These are phyloP conservation scores for Drosophila jambulina DNA, from an alignment of 1,140 invertebrate genomes.

Conservation along the genomic window DNA sequence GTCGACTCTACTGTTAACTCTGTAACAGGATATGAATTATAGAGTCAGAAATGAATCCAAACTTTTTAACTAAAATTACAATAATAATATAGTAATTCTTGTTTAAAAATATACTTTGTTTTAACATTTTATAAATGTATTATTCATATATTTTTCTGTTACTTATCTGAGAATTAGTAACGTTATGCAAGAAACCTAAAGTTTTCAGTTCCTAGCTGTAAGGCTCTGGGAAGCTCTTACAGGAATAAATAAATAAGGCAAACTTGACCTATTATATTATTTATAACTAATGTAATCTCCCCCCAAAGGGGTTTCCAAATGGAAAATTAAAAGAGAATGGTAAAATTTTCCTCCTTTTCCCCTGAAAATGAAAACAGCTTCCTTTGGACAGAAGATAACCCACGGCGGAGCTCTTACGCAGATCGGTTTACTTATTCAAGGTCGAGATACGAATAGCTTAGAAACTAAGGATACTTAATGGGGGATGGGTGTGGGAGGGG, in stretches of 20 bases:
- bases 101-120: too few species aligned
- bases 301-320: too few species aligned
- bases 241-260: background rate
- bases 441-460: conserved; percentile 31
- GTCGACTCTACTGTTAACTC: too few species aligned
- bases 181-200: too few species aligned
- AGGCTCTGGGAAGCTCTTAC: background rate
- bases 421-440: conserved; percentile 24
- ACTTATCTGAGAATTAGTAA: too few species aligned
- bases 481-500: background rate
- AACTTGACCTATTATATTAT: background rate
- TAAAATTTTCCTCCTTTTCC: background rate
- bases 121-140: too few species aligned
- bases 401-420: background rate
- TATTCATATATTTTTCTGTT: too few species aligned
- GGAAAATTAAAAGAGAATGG: too few species aligned
- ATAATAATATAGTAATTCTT: too few species aligned
- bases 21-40: too few species aligned
- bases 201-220: background rate
- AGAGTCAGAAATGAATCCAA: too few species aligned
- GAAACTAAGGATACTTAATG: conserved; percentile 17
- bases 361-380: conserved; percentile 1
- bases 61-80: too few species aligned
- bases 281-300: background rate
- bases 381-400: background rate